A percentile compares a stretch with the other conserved stretches of the same genome.
Conservation (phyloP, 1,140 invertebrate species). For the Sarcophaga bullata region DNA sequence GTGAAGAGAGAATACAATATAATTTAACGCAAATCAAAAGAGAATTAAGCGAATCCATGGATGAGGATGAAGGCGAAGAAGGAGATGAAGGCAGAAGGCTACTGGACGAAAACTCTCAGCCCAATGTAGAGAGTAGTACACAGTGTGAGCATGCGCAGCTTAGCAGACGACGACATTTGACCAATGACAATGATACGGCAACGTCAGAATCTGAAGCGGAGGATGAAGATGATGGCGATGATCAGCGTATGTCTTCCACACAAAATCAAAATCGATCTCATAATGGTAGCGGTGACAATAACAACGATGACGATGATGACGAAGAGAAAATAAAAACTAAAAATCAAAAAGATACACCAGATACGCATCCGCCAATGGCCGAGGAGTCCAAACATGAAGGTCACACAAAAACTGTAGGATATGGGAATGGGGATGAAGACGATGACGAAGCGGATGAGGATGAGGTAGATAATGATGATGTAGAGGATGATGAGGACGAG, state of each 20-base stretch:
- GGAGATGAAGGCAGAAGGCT: not conserved
- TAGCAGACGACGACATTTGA: not conserved
- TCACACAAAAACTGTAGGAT: not conserved
- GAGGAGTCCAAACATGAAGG: constrained; percentile 4
- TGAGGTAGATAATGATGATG: not conserved
- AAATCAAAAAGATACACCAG: constrained; percentile 12
- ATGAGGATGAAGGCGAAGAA: constrained; percentile 37
- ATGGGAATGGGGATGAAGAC: not conserved
- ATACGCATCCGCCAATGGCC: not conserved
- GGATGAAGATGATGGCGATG: constrained; percentile 22
- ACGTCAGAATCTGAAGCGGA: not conserved
- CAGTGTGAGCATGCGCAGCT: not conserved
- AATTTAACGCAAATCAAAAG: constrained; percentile 47
- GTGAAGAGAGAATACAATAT: constrained; percentile 33
- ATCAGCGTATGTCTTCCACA: not conserved
- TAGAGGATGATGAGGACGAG: constrained; percentile 42
- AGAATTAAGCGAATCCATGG: constrained; percentile 14
- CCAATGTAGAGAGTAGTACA: not conserved
- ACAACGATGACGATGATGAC: constrained; percentile 14
- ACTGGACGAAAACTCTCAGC: not conserved
- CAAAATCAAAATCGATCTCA: constrained; percentile 33
- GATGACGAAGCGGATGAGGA: constrained; percentile 21
- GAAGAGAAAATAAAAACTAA: not conserved
- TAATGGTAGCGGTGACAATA: constrained; percentile 1
- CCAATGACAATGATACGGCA: not conserved